Evolutionary conservation across 2,797 vertebrate genomes (phyloP), one percentile per base, ranked within the genome.

Genomic region (Sebastes alutus): DNA sequence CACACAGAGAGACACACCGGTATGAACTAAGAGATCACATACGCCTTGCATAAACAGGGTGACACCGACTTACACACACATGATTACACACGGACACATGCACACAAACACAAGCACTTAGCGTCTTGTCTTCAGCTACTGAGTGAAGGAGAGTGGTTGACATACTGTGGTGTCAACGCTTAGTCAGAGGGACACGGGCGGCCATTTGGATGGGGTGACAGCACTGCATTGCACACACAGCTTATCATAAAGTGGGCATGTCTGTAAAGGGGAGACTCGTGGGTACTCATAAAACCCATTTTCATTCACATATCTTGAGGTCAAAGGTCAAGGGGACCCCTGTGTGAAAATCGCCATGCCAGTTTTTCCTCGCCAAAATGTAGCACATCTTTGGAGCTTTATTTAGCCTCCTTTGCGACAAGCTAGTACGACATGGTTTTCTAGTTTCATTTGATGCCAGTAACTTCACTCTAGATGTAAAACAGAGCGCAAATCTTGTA

Each of bases 21-120:
- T 18, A 74, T 42, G 74, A 71, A 88, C 35, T 8, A 38, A 79
- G 72, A 61, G 77, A 77, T 80, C 89, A 89, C 84, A 87, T 62
- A 84, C 70, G 60, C 35, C 62, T 55, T 30, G 83, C 30, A 46
- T 30, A 74, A 85, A 73, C 63, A 75, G 68, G 79, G 49, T 58
- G 77, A 78, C 80, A 67, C 2, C 2, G 27, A 84, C 64, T 78
- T 76, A 85, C 29, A 75, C 69, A 58, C 79, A 72, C 73, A 65
- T 30, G 69, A 86, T 77, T 81, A 81, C 78, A 61, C 77, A 32
- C 11, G 3, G 8, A 73, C 18, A n/a, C 74, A 63, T 29, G 64
- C 70, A 68, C 71, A 67, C 69, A 63, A 32, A 65, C 65, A 77
- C 73, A 25, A 56, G 52, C 58, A 13, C 30, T 58, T 11, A n/a